Base-by-base conservation (phyloP, 1,140 invertebrate genomes). In the Lysiphlebus fabarum region DNA sequence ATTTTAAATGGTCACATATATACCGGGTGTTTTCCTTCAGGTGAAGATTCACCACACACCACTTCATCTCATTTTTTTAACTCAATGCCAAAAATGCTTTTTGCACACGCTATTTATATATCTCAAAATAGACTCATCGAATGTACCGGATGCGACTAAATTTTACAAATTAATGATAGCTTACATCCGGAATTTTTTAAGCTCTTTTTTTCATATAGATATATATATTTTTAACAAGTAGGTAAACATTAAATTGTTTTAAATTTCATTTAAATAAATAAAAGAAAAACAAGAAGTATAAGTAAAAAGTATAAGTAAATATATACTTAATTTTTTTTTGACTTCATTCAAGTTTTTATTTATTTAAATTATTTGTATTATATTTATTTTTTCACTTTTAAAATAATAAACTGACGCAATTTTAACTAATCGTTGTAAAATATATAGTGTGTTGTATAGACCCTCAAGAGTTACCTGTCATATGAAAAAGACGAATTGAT, bases 401-500 rank as follows among this genome's bases (percentile, higher is more conserved):
- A 26, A 26, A 26, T 26, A 26, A 26, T 26, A 26, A 26, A 26
- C 17, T 26, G 17, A 26, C 17, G 17, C 17, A 26, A 26, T 26
- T 26, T 26, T 26, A 26, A 4, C 17, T 26, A 26, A 26, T 26
- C 17, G 17, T 26, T 26, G 17, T 26, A 26, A 26, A 26, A 4
- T 26, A 26, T 26, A 26, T 26, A 1, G 17, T 4, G 17, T 26
- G 17, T 26, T 26, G 17, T 26, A 26, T 26, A 26, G 17, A 26
- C 17, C 17, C 2, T 26, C 17, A 4, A 26, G 17, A 26, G 17
- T 1, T 26, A 26, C 17, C 17, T 26, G 17, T 26, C 17, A 26
- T 26, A 26, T 26, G 17, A 26, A 26, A 26, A 58, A 65, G 53
- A 50, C 63, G 54, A 53, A 61, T 64, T 56, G 59, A 48, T 62